These are phyloP conservation scores for Orthosia gracilis DNA, from an alignment of 2,888 invertebrate genomes.

Conservation along the genomic window DNA sequence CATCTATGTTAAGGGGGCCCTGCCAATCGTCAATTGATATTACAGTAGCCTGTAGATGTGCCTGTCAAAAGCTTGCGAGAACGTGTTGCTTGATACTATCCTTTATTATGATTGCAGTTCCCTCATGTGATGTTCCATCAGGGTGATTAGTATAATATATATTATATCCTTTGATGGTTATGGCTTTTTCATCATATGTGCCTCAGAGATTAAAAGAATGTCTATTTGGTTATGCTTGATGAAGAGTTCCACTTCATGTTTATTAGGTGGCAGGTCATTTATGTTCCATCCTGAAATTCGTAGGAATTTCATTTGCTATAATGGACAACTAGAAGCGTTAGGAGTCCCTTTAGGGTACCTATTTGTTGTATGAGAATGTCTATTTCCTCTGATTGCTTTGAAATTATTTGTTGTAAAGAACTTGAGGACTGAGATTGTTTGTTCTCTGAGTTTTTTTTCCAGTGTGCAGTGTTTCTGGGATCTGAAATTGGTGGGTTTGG, in stretches of 20 bases:
- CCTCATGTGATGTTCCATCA: too few species aligned
- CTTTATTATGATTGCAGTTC: too few species aligned
- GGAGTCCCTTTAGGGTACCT: not conserved
- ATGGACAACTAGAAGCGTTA: not conserved
- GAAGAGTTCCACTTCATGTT: too few species aligned
- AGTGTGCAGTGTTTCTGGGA: too few species aligned
- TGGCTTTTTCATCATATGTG: not conserved
- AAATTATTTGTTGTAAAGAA: constrained; percentile 1
- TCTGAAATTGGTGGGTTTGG: too few species aligned
- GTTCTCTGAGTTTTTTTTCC: not conserved
- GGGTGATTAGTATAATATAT: too few species aligned
- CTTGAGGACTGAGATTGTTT: constrained; percentile 4
- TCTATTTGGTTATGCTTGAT: too few species aligned
- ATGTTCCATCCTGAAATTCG: constrained; percentile 2
- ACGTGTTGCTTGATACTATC: too few species aligned
- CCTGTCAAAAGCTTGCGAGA: too few species aligned
- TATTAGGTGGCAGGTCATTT: not conserved
- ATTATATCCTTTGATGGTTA: too few species aligned
- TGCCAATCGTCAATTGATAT: too few species aligned
- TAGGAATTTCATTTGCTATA: not conserved
- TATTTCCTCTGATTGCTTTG: constrained; percentile 12
- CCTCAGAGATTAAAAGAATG: not conserved
- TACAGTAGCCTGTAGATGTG: too few species aligned
- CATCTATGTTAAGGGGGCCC: not conserved
- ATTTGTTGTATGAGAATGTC: constrained; percentile 17